A percentile compares a stretch with the other conserved stretches of the same genome.
Conservation (phyloP, 2,797 vertebrate species). For the Siniperca scherzeri region DNA sequence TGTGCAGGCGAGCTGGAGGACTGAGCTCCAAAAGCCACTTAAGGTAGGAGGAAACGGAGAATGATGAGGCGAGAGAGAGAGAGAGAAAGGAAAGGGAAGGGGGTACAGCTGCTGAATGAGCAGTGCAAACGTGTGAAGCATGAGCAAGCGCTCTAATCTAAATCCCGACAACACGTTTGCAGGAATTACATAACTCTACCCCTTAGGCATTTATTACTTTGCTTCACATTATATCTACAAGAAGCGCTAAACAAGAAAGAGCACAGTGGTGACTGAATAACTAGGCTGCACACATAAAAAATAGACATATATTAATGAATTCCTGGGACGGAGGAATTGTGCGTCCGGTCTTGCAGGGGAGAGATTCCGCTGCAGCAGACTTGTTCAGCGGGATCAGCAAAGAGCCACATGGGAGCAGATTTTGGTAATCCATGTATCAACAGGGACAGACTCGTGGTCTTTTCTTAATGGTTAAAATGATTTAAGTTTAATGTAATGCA, state of each 20-base stretch:
- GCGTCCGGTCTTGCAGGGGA: slow-evolving; percentile 8
- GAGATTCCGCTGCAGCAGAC: slow-evolving; percentile 32
- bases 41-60: slow-evolving; percentile 25
- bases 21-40: slow-evolving; percentile 22
- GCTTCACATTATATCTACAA: not conserved
- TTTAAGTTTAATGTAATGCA: slow-evolving; percentile 39
- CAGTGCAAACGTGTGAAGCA: slow-evolving; percentile 59
- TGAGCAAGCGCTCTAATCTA: slow-evolving; percentile 49
- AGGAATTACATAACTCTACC: slow-evolving; percentile 47
- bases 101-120: slow-evolving; percentile 43
- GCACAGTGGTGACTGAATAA: slow-evolving; percentile 13
- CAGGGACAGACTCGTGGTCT: not conserved
- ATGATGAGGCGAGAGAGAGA: slow-evolving; percentile 40
- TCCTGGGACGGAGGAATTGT: slow-evolving; percentile 17
- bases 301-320: slow-evolving; percentile 44
- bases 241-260: not conserved
- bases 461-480: slow-evolving; percentile 39
- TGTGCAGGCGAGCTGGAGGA: slow-evolving; percentile 55
- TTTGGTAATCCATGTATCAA: slow-evolving; percentile 55
- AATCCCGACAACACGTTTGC: slow-evolving; percentile 37
- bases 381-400: slow-evolving; percentile 51
- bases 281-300: slow-evolving; percentile 19
- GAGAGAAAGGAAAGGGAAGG: slow-evolving; percentile 13
- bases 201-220: slow-evolving; percentile 3
- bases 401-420: slow-evolving; percentile 55